Conservation (phyloP, 2,113 vertebrate species). For the human region DNA sequence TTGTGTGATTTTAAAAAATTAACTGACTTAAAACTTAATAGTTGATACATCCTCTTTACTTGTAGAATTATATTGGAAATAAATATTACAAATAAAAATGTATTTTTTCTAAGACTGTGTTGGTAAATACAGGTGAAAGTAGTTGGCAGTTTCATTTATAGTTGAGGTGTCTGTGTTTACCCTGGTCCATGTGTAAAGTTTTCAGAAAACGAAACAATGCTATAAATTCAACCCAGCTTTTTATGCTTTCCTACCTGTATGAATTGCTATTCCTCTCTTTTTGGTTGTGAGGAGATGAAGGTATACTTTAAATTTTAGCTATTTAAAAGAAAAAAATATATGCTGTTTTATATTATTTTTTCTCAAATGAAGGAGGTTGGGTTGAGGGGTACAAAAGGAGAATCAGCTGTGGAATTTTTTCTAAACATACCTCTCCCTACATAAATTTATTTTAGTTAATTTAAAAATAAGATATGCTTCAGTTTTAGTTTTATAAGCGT, state of each 20-base stretch:
- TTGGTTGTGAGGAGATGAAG: not conserved
- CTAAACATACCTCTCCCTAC: not conserved
- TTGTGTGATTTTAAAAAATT: not conserved
- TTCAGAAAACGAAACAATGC: not conserved
- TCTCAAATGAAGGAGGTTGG: not conserved
- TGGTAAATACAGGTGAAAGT: not conserved
- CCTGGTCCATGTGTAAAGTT: not conserved
- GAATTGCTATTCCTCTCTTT: not conserved
- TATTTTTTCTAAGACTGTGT: not conserved
- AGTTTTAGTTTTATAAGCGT: not conserved
- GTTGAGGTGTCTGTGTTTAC: not conserved
- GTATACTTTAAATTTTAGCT: not conserved
- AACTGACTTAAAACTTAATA: not conserved
- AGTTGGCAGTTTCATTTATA: slow-evolving; percentile 12
- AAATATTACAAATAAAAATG: not conserved
- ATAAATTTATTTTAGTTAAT: not conserved
- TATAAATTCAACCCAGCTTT: not conserved
- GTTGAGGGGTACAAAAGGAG: not conserved
- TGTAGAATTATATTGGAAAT: slow-evolving; percentile 18
- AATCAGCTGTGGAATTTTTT: not conserved
- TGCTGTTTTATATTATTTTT: slow-evolving; percentile 6
- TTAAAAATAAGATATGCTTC: not conserved
- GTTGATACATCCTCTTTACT: not conserved
- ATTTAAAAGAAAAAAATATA: not conserved
- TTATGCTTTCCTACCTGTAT: not conserved